Evolutionary conservation across 2,888 invertebrate species (phyloP).

Genomic region (Ormyrus pomaceus): DNA sequence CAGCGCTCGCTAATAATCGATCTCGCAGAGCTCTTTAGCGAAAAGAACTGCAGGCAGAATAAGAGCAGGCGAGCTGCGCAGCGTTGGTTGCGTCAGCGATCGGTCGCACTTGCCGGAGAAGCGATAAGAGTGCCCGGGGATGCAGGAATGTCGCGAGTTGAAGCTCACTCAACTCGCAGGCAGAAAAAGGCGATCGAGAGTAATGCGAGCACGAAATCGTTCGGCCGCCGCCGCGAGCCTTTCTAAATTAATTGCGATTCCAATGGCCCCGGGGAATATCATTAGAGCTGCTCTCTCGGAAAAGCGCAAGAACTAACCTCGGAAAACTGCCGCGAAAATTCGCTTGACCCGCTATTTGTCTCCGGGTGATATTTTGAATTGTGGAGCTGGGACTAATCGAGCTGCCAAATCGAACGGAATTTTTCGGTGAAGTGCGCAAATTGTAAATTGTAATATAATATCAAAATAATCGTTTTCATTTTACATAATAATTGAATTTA

Average conservation of each 20-base stretch:
- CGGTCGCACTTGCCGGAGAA: neutral
- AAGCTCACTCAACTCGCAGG: constrained; percentile 1
- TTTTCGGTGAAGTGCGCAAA: no score
- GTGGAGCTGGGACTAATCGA: no score
- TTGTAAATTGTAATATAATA: no score
- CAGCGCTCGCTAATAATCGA: constrained; percentile 16
- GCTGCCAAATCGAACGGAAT: no score
- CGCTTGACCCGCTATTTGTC: constrained; percentile 20
- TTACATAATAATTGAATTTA: no score
- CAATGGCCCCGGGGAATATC: constrained; percentile 52
- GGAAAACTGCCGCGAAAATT: neutral
- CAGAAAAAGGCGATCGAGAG: constrained; percentile 36
- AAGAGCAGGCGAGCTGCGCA: neutral
- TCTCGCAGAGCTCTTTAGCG: neutral
- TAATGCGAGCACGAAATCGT: constrained; percentile 6
- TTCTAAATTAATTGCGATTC: constrained; percentile 55
- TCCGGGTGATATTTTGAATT: neutral
- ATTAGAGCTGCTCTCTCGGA: constrained; percentile 33
- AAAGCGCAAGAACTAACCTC: neutral
- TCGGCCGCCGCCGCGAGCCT: constrained; percentile 30
- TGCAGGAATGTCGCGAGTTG: constrained; percentile 40
- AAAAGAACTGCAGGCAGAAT: neutral
- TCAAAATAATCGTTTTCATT: no score
- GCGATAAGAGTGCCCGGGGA: constrained; percentile 35
- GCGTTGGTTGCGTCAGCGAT: constrained; percentile 21